Evolutionary conservation across 2,888 invertebrate genomes (phyloP).

Genomic region (Entomobrya multifasciata): DNA sequence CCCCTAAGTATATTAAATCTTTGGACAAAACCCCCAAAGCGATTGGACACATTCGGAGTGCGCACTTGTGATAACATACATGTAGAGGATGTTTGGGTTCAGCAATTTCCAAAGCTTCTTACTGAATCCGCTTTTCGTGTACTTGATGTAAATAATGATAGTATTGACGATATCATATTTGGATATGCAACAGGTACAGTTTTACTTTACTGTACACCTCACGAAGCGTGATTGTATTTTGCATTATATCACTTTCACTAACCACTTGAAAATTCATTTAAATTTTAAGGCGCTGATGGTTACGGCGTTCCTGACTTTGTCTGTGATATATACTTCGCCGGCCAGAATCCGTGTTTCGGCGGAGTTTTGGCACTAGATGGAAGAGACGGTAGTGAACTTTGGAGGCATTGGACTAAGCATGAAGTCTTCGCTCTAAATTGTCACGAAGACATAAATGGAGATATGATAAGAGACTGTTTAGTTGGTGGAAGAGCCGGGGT

Average conservation of each 20-base stretch:
- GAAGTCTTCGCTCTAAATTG: slow-evolving; percentile 89
- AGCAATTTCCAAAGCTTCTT: slow-evolving; percentile 86
- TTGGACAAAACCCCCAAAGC: slow-evolving; percentile 82
- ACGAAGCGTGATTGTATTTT: too few species aligned
- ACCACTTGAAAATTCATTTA: too few species aligned
- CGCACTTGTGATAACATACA: slow-evolving; percentile 85
- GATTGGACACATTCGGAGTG: slow-evolving; percentile 79
- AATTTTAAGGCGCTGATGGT: slow-evolving; percentile 84
- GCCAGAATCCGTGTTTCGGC: slow-evolving; percentile 86
- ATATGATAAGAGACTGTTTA: slow-evolving; percentile 87
- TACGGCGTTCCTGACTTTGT: slow-evolving; percentile 83
- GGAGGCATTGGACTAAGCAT: slow-evolving; percentile 88
- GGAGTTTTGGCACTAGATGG: slow-evolving; percentile 88
- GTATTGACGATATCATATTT: slow-evolving; percentile 87
- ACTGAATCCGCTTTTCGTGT: slow-evolving; percentile 88
- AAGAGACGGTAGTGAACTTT: slow-evolving; percentile 86
- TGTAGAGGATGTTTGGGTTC: slow-evolving; percentile 86
- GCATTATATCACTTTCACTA: too few species aligned
- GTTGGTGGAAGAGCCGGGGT: slow-evolving; percentile 88
- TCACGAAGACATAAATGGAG: slow-evolving; percentile 86
- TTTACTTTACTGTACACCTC: too few species aligned
- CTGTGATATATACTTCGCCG: slow-evolving; percentile 86
- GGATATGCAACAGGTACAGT: slow-evolving; percentile 89
- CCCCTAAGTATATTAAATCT: slow-evolving; percentile 85
- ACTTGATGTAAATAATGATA: slow-evolving; percentile 88